Evolutionary conservation across 2,113 vertebrate species (phyloP).

Genomic region (Apeltes quadracus): DNA sequence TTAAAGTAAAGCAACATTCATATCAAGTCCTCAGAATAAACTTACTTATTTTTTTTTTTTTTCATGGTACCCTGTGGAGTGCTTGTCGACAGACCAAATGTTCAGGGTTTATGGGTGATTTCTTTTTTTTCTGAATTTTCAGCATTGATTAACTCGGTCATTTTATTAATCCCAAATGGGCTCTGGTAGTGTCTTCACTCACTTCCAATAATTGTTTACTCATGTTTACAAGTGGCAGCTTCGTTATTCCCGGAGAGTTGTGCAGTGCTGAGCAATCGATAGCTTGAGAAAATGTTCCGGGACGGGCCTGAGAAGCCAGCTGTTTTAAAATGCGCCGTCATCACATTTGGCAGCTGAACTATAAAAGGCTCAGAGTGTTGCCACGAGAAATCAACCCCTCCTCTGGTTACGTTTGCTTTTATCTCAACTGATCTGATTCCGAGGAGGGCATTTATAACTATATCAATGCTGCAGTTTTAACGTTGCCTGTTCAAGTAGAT

Average conservation of each 20-base stretch:
- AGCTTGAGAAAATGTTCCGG: constrained; percentile 21
- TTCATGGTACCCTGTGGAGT: no score
- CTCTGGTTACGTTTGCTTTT: constrained; percentile 20
- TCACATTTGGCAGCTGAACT: not conserved
- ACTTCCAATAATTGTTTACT: not conserved
- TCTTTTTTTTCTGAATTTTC: no score
- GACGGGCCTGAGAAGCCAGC: constrained; percentile 8
- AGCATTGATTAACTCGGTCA: no score
- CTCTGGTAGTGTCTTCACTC: no score
- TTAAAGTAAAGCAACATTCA: not conserved
- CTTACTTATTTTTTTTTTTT: no score
- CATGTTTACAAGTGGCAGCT: constrained; percentile 10
- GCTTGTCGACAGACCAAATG: no score
- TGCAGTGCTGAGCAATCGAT: constrained; percentile 22
- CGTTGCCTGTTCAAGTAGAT: not conserved
- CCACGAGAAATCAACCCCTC: not conserved
- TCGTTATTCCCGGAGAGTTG: constrained; percentile 34
- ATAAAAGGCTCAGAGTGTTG: not conserved
- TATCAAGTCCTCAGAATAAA: not conserved
- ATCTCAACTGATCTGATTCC: constrained; percentile 22
- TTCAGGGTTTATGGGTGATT: no score
- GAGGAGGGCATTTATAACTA: not conserved
- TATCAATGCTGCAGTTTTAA: no score
- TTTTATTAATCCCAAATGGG: no score
- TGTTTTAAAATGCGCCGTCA: constrained; percentile 9